Base-by-base conservation (phyloP, 2,797 vertebrate genomes). In the Fratercula arctica region DNA sequence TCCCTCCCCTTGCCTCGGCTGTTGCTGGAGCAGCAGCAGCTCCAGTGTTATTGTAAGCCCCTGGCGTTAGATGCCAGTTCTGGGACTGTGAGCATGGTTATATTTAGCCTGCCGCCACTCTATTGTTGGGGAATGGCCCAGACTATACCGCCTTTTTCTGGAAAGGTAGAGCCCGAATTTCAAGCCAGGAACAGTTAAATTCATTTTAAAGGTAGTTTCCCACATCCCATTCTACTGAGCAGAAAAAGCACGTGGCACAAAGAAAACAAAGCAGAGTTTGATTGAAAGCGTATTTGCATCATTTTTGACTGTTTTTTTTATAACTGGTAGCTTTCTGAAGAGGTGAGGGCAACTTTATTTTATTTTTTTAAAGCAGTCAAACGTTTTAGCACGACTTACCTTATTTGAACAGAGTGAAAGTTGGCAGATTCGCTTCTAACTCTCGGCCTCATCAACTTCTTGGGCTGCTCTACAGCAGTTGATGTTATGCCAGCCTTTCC, bases 401-500 rank as follows among this genome's bases (percentile, higher is more conserved):
- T 92, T 95, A 87, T 92, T 97, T 95, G 82, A 96, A 85, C 19
- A 90, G 78, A 84, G 67, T 41, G 67, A 87, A 90, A 89, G 41
- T 60, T 95, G 92, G 94, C 82, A 79, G 85, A 78, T 68, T 84
- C 72, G 9, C 48, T 90, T 85, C 53, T 89, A 79, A 94, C 72
- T 94, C 89, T 82, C 13, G 0, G 93, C 89, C 48, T 89, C 94
- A 85, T 77, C 41, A 43, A 59, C 61, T 70, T 85, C 60, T 94
- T 64, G 88, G 95, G 61, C 94, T 95, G 83, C 70, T 95, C 66
- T 60, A 75, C 57, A 53, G 89, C 59, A 70, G 93, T 64, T 95
- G 95, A 95, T 96, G 80, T 89, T 54, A 37, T 24, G 94, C 96
- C 97, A 97, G 33, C 20, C 68, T 97, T 97, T 97, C 96, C 96